These are phyloP conservation scores for Gila orcuttii DNA, from an alignment of 2,113 vertebrate species.

Conservation along the genomic window DNA sequence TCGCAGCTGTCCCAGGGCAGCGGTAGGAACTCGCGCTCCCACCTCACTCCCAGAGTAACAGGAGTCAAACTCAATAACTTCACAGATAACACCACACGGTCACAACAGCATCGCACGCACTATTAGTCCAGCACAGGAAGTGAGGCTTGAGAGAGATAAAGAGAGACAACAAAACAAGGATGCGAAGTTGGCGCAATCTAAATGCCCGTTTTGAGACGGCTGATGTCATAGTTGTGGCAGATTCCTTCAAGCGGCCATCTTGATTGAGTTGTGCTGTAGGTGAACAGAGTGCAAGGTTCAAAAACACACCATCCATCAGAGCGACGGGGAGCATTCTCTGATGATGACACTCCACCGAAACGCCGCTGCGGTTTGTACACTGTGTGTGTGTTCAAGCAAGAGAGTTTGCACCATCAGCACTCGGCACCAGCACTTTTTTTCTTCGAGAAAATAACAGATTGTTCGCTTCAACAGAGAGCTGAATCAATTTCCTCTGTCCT, in stretches of 20 bases:
- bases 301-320: slow-evolving; percentile 82
- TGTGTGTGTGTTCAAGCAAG: slow-evolving; percentile 54
- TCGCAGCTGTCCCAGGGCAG: slow-evolving; percentile 69
- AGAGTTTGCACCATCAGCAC: slow-evolving; percentile 53
- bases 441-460: slow-evolving; percentile 59
- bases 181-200: neutral
- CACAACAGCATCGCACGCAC: slow-evolving; percentile 66
- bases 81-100: slow-evolving; percentile 63
- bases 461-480: slow-evolving; percentile 60
- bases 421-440: slow-evolving; percentile 28
- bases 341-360: slow-evolving; percentile 67
- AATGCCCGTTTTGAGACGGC: slow-evolving; percentile 20
- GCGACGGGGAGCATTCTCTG: slow-evolving; percentile 69
- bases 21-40: slow-evolving; percentile 59
- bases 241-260: neutral
- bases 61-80: slow-evolving; percentile 70
- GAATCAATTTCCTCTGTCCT: slow-evolving; percentile 70
- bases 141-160: neutral
- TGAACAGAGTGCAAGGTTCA: slow-evolving; percentile 64
- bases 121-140: slow-evolving; percentile 53
- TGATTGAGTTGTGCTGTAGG: slow-evolving; percentile 44
- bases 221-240: neutral
- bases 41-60: slow-evolving; percentile 67
- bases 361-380: slow-evolving; percentile 25
- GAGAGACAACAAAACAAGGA: neutral